Conservation (phyloP, 2,113 vertebrate species). For the Podocnemis expansa region DNA sequence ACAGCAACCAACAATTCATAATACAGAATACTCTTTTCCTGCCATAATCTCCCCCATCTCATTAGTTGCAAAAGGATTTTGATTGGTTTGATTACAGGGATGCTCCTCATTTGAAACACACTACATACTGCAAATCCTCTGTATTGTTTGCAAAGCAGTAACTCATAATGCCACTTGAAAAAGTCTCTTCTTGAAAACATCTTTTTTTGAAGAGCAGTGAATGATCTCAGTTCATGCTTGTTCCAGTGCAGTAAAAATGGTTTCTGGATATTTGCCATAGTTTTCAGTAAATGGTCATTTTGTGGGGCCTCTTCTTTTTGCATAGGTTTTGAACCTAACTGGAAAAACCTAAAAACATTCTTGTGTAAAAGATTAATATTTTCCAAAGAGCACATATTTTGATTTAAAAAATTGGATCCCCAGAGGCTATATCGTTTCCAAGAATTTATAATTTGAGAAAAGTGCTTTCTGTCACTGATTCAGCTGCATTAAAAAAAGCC, state of each 20-base stretch:
- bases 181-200: conserved; percentile 64
- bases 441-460: conserved; percentile 36
- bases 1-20: conserved; percentile 25
- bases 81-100: conserved; percentile 28
- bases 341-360: conserved; percentile 72
- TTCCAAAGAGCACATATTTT: conserved; percentile 39
- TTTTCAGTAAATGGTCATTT: conserved; percentile 74
- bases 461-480: conserved; percentile 28
- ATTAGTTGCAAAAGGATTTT: conserved; percentile 13
- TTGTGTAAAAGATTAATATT: conserved; percentile 56
- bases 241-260: conserved; percentile 73
- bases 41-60: conserved; percentile 18
- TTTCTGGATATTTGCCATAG: conserved; percentile 78
- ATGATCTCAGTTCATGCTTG: conserved; percentile 70
- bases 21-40: conserved; percentile 44
- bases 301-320: conserved; percentile 73
- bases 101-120: conserved; percentile 38
- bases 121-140: conserved; percentile 67
- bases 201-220: conserved; percentile 34
- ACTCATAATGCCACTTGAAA: conserved; percentile 67
- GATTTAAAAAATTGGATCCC: conserved; percentile 49
- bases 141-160: conserved; percentile 64
- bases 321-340: conserved; percentile 76
- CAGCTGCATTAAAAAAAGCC: conserved; percentile 22
- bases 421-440: background rate